Evolutionary conservation across 2,113 vertebrate genomes (phyloP).

Genomic region (Pyrgilauda ruficollis): DNA sequence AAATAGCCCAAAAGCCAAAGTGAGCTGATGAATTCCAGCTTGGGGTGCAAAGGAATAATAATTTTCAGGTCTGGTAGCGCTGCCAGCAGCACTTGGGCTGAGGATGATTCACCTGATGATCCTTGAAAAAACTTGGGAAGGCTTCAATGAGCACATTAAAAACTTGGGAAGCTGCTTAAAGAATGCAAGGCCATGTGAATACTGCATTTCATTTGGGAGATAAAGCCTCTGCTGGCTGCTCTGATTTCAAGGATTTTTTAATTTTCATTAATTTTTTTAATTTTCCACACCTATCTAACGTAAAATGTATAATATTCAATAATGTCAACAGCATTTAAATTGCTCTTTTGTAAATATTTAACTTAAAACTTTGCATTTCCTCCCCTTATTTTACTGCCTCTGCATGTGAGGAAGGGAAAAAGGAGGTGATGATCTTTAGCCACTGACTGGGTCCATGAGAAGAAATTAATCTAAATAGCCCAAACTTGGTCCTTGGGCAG

Average conservation of each 20-base stretch:
- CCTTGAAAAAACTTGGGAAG: background rate
- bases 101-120: background rate
- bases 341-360: background rate
- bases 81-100: background rate
- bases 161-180: background rate
- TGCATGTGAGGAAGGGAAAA: accelerated
- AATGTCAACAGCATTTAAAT: background rate
- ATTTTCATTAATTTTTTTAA: too few species aligned
- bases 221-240: background rate
- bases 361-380: background rate
- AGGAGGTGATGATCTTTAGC: background rate
- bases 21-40: background rate
- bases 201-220: background rate
- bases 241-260: background rate
- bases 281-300: background rate
- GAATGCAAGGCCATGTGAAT: accelerated
- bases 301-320: accelerated
- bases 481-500: background rate
- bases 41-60: background rate
- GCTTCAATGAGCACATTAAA: background rate
- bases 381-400: background rate
- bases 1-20: background rate
- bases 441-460: background rate
- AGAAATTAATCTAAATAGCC: background rate
- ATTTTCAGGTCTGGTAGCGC: background rate